Conservation (phyloP, 2,888 invertebrate species). For the Sinelater perroti region DNA sequence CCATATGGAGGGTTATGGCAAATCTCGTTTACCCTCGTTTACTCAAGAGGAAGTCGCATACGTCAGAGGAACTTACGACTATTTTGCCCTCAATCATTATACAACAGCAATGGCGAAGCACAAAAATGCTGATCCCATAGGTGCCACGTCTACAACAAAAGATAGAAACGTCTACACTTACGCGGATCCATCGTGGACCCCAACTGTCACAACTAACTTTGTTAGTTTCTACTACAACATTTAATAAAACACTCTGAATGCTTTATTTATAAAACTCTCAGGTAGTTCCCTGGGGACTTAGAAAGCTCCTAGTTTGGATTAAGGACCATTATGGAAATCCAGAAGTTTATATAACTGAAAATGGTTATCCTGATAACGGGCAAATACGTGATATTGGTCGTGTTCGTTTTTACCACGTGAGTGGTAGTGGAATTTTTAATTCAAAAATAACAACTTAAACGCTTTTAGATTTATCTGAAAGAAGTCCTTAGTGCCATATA, state of each 20-base stretch:
- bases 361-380: constrained; percentile 60
- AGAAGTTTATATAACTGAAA: constrained; percentile 40
- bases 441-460: background rate
- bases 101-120: constrained; percentile 50
- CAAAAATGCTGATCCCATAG: constrained; percentile 28
- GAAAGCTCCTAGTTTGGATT: constrained; percentile 64
- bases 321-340: constrained; percentile 59
- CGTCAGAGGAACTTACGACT: constrained; percentile 71
- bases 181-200: constrained; percentile 68
- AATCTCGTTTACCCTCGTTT: constrained; percentile 70
- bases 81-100: constrained; percentile 81
- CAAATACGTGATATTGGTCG: constrained; percentile 62
- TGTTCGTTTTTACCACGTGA: constrained; percentile 53
- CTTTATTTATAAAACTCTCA: too few relatives aligned
- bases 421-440: background rate
- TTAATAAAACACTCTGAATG: too few relatives aligned
- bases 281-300: constrained; percentile 67
- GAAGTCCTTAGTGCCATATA: constrained; percentile 45
- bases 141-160: constrained; percentile 60
- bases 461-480: constrained; percentile 44
- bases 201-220: too few relatives aligned
- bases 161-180: constrained; percentile 68
- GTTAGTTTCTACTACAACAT: too few relatives aligned
- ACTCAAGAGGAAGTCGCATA: constrained; percentile 66
- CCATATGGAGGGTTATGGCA: constrained; percentile 64